Base-by-base conservation (phyloP, 2,888 invertebrate genomes). In the Sympetrum striolatum region DNA sequence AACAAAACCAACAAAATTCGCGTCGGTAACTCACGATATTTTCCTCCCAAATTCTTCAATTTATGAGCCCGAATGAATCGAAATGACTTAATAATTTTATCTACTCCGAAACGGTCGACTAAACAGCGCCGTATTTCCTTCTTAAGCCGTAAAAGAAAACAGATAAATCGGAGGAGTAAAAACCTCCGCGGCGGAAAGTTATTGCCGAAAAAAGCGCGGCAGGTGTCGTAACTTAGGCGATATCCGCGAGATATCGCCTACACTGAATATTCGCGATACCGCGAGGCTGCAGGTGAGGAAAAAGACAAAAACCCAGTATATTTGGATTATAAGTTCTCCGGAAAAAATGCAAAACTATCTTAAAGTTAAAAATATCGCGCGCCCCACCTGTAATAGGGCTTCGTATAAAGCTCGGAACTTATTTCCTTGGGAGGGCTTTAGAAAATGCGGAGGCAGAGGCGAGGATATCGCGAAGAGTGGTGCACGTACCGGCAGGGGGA, bases 181-280 rank as follows among this genome's bases (percentile, higher is more conserved):
- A 25, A 25, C n/a, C 73, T 73, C 31, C n/a, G 31, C 73, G n/a
- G 31, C n/a, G 73, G n/a, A 31, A 73, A 25, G n/a, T 73, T 73
- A 73, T 48, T 48, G 48, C 48, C 48, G 48, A 73, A 64, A 73
- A 73, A 73, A 73, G 8, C 10, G 4, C 12, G 73, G 73, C 73
- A 73, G n/a, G 12, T 73, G n/a, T 73, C 73, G n/a, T 73, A n/a
- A 31, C 31, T 73, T 73, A 73, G 10, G 73, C 25, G 31, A 31
- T 73, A 73, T n/a, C n/a, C 25, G 25, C 6, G 73, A 73, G 73
- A 73, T 73, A 73, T 31, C 12, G 73, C 14, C 73, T 10, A 35
- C 58, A 39, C 58, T 37, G 86, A 60, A 86, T 86, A 86, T 86
- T 86, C 86, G 86, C 60, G 86, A 86, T 64, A 64, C 37, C 37